Conservation (phyloP, 92 coral and sea anemone genomes). For the Phymanthus crucifer region DNA sequence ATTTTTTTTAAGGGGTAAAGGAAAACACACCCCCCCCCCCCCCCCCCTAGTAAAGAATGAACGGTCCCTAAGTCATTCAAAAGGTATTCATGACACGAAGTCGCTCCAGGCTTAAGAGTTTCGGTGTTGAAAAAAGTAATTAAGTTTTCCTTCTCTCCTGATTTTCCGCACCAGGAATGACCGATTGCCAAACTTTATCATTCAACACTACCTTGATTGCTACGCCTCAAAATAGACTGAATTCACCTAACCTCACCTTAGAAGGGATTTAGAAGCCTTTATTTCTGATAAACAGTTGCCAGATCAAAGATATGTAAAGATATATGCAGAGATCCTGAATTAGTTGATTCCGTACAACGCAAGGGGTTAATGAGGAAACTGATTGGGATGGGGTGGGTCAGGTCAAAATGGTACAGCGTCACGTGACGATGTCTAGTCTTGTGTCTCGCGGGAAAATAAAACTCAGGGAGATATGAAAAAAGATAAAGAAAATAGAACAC, state of each 20-base stretch:
- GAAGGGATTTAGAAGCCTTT: background rate
- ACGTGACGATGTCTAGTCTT: too few species aligned
- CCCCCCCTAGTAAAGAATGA: too few species aligned
- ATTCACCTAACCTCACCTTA: background rate
- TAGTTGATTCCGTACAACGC: background rate
- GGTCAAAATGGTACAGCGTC: too few species aligned
- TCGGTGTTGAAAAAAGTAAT: background rate
- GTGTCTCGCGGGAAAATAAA: too few species aligned
- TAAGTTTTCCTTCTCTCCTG: background rate
- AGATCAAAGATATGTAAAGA: background rate
- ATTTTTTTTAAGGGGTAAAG: too few species aligned
- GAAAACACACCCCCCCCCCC: too few species aligned
- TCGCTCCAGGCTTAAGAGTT: background rate
- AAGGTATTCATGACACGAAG: too few species aligned
- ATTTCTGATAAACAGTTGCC: constrained; percentile 1
- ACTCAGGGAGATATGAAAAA: too few species aligned
- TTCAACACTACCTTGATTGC: background rate
- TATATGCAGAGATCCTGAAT: background rate
- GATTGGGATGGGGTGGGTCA: too few species aligned
- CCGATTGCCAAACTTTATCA: background rate
- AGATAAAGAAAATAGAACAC: too few species aligned
- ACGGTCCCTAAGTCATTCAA: too few species aligned
- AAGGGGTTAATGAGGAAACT: background rate
- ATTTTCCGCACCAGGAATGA: background rate
- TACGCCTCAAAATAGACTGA: background rate